A percentile compares a stretch with the other conserved stretches of the same genome.
Conservation (phyloP, 2,113 vertebrate genomes). For the Caranx melampygus region DNA sequence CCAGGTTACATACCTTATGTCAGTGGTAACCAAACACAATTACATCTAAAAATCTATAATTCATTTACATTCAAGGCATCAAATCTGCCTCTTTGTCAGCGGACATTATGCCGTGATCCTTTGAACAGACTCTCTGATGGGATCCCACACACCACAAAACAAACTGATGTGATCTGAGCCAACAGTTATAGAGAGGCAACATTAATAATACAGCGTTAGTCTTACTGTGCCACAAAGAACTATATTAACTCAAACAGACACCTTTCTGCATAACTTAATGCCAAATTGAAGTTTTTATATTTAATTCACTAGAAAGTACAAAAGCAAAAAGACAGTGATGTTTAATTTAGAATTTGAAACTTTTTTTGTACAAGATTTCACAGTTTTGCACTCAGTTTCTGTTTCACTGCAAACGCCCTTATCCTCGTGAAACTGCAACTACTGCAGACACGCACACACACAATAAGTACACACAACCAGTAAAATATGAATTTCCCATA, state of each 20-base stretch:
- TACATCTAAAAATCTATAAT: slow-evolving; percentile 5
- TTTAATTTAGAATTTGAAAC: neutral
- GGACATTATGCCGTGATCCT: neutral
- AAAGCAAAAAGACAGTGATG: neutral
- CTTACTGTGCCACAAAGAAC: neutral
- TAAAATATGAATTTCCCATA: neutral
- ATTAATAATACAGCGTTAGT: slow-evolving; percentile 21
- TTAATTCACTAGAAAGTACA: neutral
- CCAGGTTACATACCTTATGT: neutral
- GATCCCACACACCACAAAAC: neutral
- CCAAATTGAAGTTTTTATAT: neutral
- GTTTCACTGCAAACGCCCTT: neutral
- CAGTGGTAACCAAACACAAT: neutral
- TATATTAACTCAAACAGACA: neutral
- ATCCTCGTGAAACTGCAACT: neutral
- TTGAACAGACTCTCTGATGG: neutral
- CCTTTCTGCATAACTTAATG: neutral
- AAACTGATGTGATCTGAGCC: slow-evolving; percentile 2
- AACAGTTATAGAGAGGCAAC: slow-evolving; percentile 4
- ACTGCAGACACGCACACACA: neutral
- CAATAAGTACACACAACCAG: neutral
- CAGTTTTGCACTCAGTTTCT: neutral
- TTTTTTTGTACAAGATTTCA: too few species aligned
- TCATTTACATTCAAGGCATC: neutral
- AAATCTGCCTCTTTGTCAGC: slow-evolving; percentile 4